Percentiles rank a stretch among this genome's conserved stretches.
Conservation (phyloP, 1,140 invertebrate genomes). For the Euura saliciscinereae region DNA sequence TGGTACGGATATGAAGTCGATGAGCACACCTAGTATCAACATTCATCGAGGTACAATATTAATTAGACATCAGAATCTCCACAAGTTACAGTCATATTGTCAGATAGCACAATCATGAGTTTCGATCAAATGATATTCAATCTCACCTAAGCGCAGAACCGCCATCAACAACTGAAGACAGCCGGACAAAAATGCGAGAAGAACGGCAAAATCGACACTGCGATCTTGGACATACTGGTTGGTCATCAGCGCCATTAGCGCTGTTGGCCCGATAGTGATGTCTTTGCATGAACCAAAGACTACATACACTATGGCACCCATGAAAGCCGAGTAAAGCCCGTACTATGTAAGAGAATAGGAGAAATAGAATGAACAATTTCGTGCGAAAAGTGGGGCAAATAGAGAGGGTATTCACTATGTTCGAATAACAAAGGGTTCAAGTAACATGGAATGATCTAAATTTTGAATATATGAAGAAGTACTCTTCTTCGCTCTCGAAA, state of each 20-base stretch:
- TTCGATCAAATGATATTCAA: too few relatives aligned
- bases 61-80: neutral
- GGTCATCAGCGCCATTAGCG: conserved; percentile 83
- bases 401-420: too few relatives aligned
- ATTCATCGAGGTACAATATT: conserved; percentile 2
- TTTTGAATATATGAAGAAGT: too few relatives aligned
- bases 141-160: conserved; percentile 75
- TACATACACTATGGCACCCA: conserved; percentile 91
- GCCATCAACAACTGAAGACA: conserved; percentile 84
- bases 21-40: conserved; percentile 78
- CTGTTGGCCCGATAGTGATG: conserved; percentile 88
- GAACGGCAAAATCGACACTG: conserved; percentile 79
- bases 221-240: conserved; percentile 72
- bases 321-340: conserved; percentile 90
- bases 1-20: conserved; percentile 93
- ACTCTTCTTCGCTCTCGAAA: too few relatives aligned
- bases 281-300: conserved; percentile 90
- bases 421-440: too few relatives aligned
- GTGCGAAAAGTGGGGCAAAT: too few relatives aligned
- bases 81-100: neutral
- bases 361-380: too few relatives aligned
- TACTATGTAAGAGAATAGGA: conserved; percentile 61
- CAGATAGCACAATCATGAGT: too few relatives aligned
- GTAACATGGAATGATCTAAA: too few relatives aligned
- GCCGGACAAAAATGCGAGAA: conserved; percentile 84